Base-by-base conservation (phyloP, 2,113 vertebrate species). In the Ursus arctos region DNA sequence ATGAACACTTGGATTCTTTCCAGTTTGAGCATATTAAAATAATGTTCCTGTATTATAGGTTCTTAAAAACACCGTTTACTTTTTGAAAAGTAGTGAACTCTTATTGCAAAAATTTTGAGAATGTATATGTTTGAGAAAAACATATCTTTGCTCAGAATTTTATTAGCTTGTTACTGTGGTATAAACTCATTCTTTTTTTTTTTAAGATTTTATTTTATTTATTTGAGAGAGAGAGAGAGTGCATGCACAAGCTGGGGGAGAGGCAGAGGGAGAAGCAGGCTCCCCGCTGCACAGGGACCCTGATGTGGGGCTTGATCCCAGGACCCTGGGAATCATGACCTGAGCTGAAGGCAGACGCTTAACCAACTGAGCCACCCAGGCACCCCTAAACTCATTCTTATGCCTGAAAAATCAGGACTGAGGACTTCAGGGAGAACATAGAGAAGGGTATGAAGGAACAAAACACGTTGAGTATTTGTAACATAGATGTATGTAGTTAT, bases 41-140 rank as follows among this genome's bases (percentile, higher is more conserved):
- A 88, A 74, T 74, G 9, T 87, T 92, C 40, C 40, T 87, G 10
- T 72, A 21, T 63, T 63, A n/a, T 21, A 47, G 36, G 1, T 49
- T 51, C 81, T 72, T 40, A 28, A 92, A 88, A 77, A 63, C 36
- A 88, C 1, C 4, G 26, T 95, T 97, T 71, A 65, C 36, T 71
- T 92, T 91, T 87, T 65, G 16, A 59, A 88, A 76, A 87, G 13
- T 92, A 76, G 51, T 94, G 31, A 87, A 91, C 13, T 26, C 57
- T 63, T 72, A 49, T 22, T 55, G 28, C 6, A 96, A 76, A 71
- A 82, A 33, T 67, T 49, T 82, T 91, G 51, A 88, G 47, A 81
- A 91, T 49, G 33, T 69, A 77, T 2, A 40, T 22, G 49, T 77
- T 69, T 91, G 69, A 74, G 59, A 90, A 85, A 95, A 95, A 77